phyloP scores from a whole-genome alignment of 2,888 invertebrate genomes.

The Pandemis corylana region DNA sequence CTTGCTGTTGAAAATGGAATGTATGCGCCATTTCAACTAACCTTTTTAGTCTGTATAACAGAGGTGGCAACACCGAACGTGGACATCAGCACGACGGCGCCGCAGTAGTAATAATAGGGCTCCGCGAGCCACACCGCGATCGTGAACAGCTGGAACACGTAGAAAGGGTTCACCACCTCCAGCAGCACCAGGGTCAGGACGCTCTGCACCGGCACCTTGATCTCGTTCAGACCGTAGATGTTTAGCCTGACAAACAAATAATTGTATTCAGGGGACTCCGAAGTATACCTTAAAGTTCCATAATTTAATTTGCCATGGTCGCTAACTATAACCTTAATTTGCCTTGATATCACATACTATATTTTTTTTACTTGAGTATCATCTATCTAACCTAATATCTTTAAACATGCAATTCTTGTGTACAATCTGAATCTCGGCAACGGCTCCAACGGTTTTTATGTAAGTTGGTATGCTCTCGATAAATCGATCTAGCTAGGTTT shows the following conservation, averaged over 20 bases:
- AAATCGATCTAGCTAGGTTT: no score
- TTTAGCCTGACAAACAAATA: conserved; percentile 84
- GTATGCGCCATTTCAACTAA: conserved; percentile 60
- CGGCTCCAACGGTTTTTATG: no score
- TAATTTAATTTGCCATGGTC: no score
- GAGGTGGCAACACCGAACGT: conserved; percentile 93
- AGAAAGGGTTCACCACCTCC: conserved; percentile 97
- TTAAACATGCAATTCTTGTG: no score
- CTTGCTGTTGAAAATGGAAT: no score
- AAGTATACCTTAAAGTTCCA: no score
- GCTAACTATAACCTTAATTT: no score
- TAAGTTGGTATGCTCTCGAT: no score
- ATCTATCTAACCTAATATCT: no score
- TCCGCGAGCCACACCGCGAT: conserved; percentile 95
- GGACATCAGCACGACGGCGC: conserved; percentile 94
- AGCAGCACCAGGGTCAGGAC: conserved; percentile 89
- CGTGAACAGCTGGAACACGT: conserved; percentile 97
- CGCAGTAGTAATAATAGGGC: conserved; percentile 95
- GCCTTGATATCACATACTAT: no score
- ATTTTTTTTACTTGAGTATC: no score
- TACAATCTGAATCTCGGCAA: no score
- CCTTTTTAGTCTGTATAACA: conserved; percentile 93
- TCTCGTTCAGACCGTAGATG: conserved; percentile 94
- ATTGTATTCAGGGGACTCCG: neutral
- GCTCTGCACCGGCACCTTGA: conserved; percentile 91